Evolutionary conservation across 2,797 vertebrate genomes (phyloP), one percentile per base, ranked within the genome.

Genomic region (Bucorvus abyssinicus): DNA sequence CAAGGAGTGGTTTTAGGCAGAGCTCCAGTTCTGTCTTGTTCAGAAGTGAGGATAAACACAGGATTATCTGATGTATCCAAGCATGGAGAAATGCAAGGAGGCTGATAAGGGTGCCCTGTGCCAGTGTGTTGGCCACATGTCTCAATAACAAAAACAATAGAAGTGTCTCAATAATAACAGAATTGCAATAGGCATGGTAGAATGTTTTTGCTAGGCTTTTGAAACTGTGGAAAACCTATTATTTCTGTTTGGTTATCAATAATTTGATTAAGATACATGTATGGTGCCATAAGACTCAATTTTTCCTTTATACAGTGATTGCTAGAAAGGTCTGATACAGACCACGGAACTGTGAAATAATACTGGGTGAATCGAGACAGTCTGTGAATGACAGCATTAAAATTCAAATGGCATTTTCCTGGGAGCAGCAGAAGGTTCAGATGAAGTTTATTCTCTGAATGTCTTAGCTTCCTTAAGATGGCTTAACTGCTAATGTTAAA

Each of bases 361-460:
- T 94, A 84, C 49, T 64, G 81, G 56, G 77, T 88, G 92, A 61
- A 91, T 94, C 84, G 91, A 95, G 94, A 93, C 87, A 93, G 83
- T 81, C 77, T 94, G 91, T 90, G 91, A 97, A 93, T 55, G 45
- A 73, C 73, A 91, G 40, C 77, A 93, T 94, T 97, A 95, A 90
- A 92, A 97, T 95, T 92, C 95, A 95, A 94, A 92, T 78, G 42
- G 57, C 53, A 71, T 90, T 94, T 96, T 85, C 47, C 89, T 92
- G 75, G 52, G 90, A 96, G 81, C 75, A 92, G 71, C 78, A 89
- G 84, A 94, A 74, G 56, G 86, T 96, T 97, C 93, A 96, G 85
- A 74, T 32, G 86, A 95, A 96, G 87, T 96, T 94, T 96, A 93
- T 95, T 96, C 91, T 94, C 87, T 88, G 89, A 91, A 90, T 76